These are phyloP conservation scores for Lindbergichthys nudifrons DNA, from an alignment of 2,797 vertebrate species.

Conservation along the genomic window DNA sequence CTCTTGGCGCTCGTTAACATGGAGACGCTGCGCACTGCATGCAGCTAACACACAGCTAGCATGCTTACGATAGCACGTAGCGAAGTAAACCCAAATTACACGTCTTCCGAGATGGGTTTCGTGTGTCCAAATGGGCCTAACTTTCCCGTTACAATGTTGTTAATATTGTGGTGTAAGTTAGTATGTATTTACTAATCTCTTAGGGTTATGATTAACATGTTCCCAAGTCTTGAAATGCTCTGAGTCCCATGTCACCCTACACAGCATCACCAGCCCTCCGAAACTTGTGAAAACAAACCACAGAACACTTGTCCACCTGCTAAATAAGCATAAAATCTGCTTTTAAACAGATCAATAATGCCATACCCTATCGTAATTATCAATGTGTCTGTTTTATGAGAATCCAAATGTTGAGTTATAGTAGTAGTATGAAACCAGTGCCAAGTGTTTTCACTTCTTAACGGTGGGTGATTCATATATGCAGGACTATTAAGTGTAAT, in stretches of 20 bases:
- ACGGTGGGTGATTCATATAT: background rate
- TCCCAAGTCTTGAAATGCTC: background rate
- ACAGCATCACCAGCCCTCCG: background rate
- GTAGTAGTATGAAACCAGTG: background rate
- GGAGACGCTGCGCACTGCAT: constrained; percentile 62
- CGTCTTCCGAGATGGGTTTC: constrained; percentile 74
- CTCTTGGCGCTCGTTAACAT: constrained; percentile 76
- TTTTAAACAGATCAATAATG: background rate
- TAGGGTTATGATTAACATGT: background rate
- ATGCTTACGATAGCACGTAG: constrained; percentile 67
- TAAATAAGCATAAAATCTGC: background rate
- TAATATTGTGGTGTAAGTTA: background rate
- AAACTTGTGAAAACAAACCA: constrained; percentile 27
- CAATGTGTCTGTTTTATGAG: background rate
- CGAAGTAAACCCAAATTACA: constrained; percentile 76
- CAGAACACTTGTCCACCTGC: background rate
- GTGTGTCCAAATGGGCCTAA: constrained; percentile 43
- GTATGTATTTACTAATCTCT: background rate
- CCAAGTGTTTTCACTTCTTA: background rate
- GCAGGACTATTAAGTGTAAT: constrained; percentile 8
- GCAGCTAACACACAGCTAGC: constrained; percentile 58
- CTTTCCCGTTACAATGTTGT: constrained; percentile 6
- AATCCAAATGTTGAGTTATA: background rate
- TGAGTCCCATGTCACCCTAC: background rate
- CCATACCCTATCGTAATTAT: background rate